Percentiles rank a stretch among this genome's conserved stretches.
Conservation (phyloP, 2,797 vertebrate genomes). For the Limosa lapponica region DNA sequence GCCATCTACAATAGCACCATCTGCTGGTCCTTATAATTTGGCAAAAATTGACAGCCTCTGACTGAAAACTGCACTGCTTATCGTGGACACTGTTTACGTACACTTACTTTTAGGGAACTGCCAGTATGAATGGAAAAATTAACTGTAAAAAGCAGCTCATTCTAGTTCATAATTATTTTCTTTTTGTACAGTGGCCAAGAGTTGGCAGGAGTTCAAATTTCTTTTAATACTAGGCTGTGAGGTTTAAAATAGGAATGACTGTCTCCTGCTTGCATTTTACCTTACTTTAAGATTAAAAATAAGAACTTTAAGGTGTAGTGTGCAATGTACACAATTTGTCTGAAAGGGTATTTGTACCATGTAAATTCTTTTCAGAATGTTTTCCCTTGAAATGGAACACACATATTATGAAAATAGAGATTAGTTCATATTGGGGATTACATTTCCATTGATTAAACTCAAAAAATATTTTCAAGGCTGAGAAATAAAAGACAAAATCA, state of each 20-base stretch:
- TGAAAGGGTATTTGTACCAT: neutral
- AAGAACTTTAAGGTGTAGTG: neutral
- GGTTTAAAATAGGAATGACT: neutral
- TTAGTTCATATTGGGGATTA: neutral
- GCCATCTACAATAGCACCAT: neutral
- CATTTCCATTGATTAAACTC: neutral
- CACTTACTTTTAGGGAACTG: neutral
- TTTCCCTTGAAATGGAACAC: neutral
- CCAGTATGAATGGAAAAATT: neutral
- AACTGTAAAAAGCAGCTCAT: neutral
- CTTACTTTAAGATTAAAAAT: neutral
- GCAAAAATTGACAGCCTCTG: neutral
- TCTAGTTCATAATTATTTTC: neutral
- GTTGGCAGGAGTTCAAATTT: neutral
- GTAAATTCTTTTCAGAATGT: neutral
- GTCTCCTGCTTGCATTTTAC: neutral
- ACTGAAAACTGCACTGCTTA: neutral
- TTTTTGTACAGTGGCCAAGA: neutral
- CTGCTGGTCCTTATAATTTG: neutral
- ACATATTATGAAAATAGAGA: neutral
- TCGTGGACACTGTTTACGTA: neutral
- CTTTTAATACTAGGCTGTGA: neutral
- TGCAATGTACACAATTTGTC: neutral
- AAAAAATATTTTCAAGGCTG: neutral
- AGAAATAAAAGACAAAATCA: neutral